Base-by-base conservation (phyloP, 1,140 invertebrate species). In the Zaprionus kolodkinae region DNA sequence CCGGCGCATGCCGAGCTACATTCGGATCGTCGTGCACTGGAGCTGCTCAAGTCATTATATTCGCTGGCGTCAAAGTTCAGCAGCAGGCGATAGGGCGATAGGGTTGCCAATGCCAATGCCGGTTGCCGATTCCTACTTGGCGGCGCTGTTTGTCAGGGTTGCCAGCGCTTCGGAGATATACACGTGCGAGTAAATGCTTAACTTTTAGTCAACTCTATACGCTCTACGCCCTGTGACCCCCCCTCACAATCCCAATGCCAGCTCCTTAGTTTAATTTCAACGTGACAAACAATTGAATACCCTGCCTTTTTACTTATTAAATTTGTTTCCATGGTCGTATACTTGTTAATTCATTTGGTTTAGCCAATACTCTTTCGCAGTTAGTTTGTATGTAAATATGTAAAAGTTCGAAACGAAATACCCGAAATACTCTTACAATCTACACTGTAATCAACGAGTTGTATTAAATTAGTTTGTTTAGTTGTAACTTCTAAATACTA, bases 41-140 rank as follows among this genome's bases (percentile, higher is more conserved):
- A 97, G 92, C 93, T 97, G 75, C 94, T 97, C 78, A 95, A 96
- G 93, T 96, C 96, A 68, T 93, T 97, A 60, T 97, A 97, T 93
- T 95, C 95, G 64, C 95, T 97, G 88, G 96, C 96, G 52, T 96
- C 96, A 12, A 95, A 95, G 93, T 97, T 92, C 54, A 91, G 87
- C 68, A 92, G 91, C 78, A 90, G 89, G 79, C 91, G 92, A 81
- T 92, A 91, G 81, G 89, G 79, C 91, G 92, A 81, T 92, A 91
- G 81, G 72, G 59, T 60, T 43, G 66, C 63, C 59, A 69, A 56
- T 61, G 43, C 55, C 56, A 73, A 67, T n/a, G n/a, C n/a, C 59
- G 70, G 62, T 76, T 54, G 40, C 59, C 70, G 35, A 72, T 78
- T 78, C 64, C 75, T 77, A 76, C 73, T 71, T 71, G 67, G 63